These are phyloP conservation scores for Psittacula derbiana DNA, from an alignment of 2,797 vertebrate species.

Conservation along the genomic window DNA sequence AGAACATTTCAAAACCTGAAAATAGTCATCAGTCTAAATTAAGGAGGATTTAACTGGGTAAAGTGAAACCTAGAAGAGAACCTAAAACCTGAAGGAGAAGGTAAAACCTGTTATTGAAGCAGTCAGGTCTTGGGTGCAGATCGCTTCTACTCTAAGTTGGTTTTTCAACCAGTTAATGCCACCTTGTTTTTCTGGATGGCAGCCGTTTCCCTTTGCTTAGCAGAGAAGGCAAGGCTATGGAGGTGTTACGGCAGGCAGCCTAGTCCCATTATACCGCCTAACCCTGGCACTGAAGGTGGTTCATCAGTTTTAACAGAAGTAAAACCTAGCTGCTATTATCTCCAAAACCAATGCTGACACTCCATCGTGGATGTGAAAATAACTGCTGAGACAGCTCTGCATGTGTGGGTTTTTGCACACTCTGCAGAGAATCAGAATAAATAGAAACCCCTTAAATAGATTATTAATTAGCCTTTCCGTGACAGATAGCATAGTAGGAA, in stretches of 20 bases:
- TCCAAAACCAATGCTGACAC: neutral
- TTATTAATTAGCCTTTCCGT: slow-evolving; percentile 6
- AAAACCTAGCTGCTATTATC: neutral
- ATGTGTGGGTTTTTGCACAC: neutral
- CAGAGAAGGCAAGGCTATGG: neutral
- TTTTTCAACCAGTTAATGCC: neutral
- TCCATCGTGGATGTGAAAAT: neutral
- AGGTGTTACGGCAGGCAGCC: neutral
- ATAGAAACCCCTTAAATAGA: slow-evolving; percentile 32
- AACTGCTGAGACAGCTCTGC: neutral
- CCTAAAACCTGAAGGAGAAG: neutral
- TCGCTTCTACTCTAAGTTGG: neutral
- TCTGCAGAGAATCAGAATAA: neutral
- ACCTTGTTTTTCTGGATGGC: neutral
- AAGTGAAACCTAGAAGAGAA: neutral
- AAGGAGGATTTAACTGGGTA: neutral
- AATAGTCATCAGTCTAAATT: too few relatives aligned
- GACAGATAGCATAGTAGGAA: neutral
- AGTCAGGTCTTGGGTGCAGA: neutral
- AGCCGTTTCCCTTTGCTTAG: neutral
- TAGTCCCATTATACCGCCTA: neutral
- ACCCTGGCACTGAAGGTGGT: neutral
- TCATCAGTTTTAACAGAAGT: neutral
- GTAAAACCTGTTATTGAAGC: neutral
- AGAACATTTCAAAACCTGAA: too few relatives aligned